phyloP scores from a whole-genome alignment of 1,140 invertebrate species.

The Tyrophagus putrescentiae region DNA sequence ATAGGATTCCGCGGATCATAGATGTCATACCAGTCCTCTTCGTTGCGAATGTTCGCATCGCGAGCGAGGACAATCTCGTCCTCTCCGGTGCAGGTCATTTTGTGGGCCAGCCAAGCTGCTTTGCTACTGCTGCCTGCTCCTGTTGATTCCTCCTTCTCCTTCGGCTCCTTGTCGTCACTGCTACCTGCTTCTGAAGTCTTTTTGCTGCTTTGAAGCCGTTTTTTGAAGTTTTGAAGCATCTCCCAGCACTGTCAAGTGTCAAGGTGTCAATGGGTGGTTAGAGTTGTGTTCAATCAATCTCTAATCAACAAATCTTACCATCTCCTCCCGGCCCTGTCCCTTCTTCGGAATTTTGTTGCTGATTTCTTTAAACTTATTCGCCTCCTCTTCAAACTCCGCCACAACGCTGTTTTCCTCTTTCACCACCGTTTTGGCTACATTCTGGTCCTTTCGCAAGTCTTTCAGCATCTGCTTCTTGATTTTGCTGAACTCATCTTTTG shows the following conservation, averaged over 20 bases:
- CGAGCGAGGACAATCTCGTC: slow-evolving; percentile 65
- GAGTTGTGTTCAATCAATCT: background rate
- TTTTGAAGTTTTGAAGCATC: slow-evolving; percentile 65
- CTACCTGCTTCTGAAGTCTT: slow-evolving; percentile 40
- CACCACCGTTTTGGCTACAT: slow-evolving; percentile 33
- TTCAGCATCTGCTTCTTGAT: slow-evolving; percentile 38
- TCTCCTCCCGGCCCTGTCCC: slow-evolving; percentile 22
- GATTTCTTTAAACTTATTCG: slow-evolving; percentile 58
- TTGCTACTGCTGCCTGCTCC: slow-evolving; percentile 17
- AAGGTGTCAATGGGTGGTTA: background rate
- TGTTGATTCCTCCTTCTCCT: slow-evolving; percentile 31
- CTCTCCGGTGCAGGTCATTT: slow-evolving; percentile 34
- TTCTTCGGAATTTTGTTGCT: slow-evolving; percentile 44
- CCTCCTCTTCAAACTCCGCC: slow-evolving; percentile 54
- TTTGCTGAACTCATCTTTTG: slow-evolving; percentile 33
- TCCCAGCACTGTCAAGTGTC: slow-evolving; percentile 43
- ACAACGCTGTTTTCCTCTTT: slow-evolving; percentile 44
- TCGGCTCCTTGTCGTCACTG: slow-evolving; percentile 27
- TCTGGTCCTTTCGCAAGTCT: slow-evolving; percentile 30
- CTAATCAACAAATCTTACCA: slow-evolving; percentile 34
- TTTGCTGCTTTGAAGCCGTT: slow-evolving; percentile 48
- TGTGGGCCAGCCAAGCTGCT: slow-evolving; percentile 16
- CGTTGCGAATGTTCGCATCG: slow-evolving; percentile 74
- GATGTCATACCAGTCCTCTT: slow-evolving; percentile 90
- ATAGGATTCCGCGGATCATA: slow-evolving; percentile 86